Conservation (phyloP, 2,797 vertebrate genomes). For the Siniperca scherzeri region DNA sequence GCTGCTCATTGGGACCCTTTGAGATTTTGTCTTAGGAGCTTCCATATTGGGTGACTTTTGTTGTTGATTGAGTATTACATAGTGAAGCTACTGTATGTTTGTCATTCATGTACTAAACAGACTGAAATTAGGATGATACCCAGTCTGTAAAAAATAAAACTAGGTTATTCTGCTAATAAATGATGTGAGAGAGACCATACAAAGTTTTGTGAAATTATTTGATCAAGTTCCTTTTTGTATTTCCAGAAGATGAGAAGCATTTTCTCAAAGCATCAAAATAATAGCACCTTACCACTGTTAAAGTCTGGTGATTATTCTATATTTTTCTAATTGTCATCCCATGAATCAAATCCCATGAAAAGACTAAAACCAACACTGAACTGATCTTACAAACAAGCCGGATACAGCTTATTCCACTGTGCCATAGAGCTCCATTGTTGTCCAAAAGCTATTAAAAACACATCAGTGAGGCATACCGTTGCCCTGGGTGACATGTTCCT, state of each 20-base stretch:
- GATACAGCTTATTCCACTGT: not conserved
- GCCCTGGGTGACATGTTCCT: not conserved
- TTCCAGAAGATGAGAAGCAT: not conserved
- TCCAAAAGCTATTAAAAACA: constrained; percentile 5
- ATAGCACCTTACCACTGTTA: too few relatives aligned
- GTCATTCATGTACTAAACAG: not conserved
- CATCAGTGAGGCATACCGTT: not conserved
- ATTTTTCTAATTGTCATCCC: not conserved
- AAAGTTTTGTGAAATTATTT: not conserved
- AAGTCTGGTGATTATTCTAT: not conserved
- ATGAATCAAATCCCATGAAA: not conserved
- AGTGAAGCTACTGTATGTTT: not conserved
- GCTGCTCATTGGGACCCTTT: not conserved
- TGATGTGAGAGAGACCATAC: not conserved
- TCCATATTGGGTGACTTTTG: not conserved
- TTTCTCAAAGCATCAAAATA: not conserved
- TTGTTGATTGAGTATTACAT: not conserved
- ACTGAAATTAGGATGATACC: not conserved
- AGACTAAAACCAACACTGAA: constrained; percentile 1
- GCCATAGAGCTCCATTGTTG: not conserved
- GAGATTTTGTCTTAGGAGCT: not conserved
- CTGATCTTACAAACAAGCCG: not conserved
- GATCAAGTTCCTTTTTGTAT: not conserved
- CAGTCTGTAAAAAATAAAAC: too few relatives aligned
- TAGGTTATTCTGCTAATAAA: not conserved